Base-by-base conservation (phyloP, 2,888 invertebrate species). In the Acronicta psi region DNA sequence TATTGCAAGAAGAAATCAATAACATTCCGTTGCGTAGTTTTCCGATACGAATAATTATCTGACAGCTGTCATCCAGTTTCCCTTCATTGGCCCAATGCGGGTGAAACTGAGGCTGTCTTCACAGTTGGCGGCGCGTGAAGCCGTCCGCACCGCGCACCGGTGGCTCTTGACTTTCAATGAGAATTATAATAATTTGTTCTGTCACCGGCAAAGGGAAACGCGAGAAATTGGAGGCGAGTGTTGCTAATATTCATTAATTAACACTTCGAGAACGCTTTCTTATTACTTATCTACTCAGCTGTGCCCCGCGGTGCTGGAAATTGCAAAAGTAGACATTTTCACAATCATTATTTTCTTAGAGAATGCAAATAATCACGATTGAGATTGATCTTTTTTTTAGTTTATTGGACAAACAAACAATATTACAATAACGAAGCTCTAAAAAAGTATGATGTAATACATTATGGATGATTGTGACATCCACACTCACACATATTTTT, bases 131-230 rank as follows among this genome's bases (percentile, higher is more conserved):
- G 60, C 67, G 58, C 73, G 51, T 67, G 71, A 60, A 25, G 17
- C 43, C 36, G 50, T 49, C 34, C 61, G 59, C 73, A 29, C 25
- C 62, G 53, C n/a, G 44, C 76, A 25, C 25, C 62, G 54, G 42
- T 63, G 61, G 66, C 13, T 68, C 55, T 59, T 52, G 43, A 71
- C 78, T 76, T 76, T 76, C 80, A 64, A 72, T 69, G 44, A 41
- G 59, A 63, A 68, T 77, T 64, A 69, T 54, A 52, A 66, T 64
- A 64, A 71, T 65, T 71, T 40, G 40, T 40, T 49, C 54, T 41
- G 54, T 70, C 59, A 51, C 31, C 13, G 45, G 37, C 47, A 25
- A 57, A 57, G 40, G 31, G 40, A 52, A 69, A 55, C 44, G 65
- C 67, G 52, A 52, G 42, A 65, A 70, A 71, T 43, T 50, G 25